Percentiles rank a stretch among this genome's conserved stretches.
Evolutionary conservation across 2,888 invertebrate genomes (phyloP).

Genomic region (Synanthedon myopaeformis): DNA sequence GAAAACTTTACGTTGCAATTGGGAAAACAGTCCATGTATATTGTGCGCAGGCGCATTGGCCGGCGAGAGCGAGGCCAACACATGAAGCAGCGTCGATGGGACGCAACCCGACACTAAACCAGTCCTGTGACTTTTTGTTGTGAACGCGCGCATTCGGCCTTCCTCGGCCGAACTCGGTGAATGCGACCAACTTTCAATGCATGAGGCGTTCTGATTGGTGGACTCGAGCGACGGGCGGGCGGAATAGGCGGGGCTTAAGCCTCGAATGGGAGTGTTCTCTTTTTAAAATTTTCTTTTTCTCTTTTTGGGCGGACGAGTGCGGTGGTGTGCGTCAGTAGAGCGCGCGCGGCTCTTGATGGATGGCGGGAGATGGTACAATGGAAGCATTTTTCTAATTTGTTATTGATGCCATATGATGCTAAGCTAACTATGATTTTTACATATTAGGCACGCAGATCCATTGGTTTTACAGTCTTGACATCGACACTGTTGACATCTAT

Average conservation of each 20-base stretch:
- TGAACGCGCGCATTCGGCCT: conserved; percentile 51
- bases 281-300: conserved; percentile 66
- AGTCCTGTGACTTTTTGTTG: conserved; percentile 67
- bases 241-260: conserved; percentile 35
- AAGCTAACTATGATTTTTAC: conserved; percentile 1
- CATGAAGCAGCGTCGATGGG: conserved; percentile 67
- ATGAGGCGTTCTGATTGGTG: conserved; percentile 8
- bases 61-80: conserved; percentile 27
- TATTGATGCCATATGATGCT: conserved; percentile 4
- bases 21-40: conserved; percentile 39
- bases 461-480: too few relatives aligned
- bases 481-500: background rate
- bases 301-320: conserved; percentile 60
- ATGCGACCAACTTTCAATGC: conserved; percentile 22
- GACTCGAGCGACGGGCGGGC: conserved; percentile 30
- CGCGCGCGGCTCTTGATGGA: conserved; percentile 57
- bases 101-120: conserved; percentile 71
- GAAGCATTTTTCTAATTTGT: conserved; percentile 28
- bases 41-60: conserved; percentile 49
- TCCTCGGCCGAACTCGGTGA: conserved; percentile 30
- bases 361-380: conserved; percentile 34
- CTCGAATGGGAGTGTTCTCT: conserved; percentile 61
- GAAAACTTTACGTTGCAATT: conserved; percentile 15
- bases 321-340: conserved; percentile 62
- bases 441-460: background rate